Conservation (phyloP, 2,888 invertebrate species). For the Drosophila paranaensis region DNA sequence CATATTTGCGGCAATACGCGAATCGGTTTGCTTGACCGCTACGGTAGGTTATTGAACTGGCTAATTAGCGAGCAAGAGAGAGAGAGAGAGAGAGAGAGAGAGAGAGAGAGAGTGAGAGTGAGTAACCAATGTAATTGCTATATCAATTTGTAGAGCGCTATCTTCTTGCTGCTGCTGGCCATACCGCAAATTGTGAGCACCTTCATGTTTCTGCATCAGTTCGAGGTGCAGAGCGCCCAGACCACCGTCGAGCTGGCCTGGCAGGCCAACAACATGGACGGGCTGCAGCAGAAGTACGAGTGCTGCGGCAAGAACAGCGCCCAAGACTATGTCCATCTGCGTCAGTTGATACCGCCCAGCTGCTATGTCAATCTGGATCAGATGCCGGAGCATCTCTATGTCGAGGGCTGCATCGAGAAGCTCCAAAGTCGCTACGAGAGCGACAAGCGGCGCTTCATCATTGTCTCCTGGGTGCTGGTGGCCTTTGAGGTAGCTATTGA, state of each 20-base stretch:
- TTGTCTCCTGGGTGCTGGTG: slow-evolving; percentile 89
- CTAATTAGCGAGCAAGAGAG: not conserved
- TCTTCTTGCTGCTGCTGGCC: slow-evolving; percentile 89
- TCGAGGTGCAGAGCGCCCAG: slow-evolving; percentile 86
- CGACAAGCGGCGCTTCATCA: slow-evolving; percentile 87
- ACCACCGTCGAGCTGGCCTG: slow-evolving; percentile 86
- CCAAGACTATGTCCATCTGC: slow-evolving; percentile 76
- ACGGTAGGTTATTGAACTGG: slow-evolving; percentile 87
- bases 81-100: not conserved
- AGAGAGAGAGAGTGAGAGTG: not conserved
- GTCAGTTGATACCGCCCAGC: slow-evolving; percentile 69
- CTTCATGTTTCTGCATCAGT: slow-evolving; percentile 88
- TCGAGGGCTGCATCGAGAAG: slow-evolving; percentile 74
- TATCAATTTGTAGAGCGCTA: slow-evolving; percentile 87
- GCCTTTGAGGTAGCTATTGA: slow-evolving; percentile 88
- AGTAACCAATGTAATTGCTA: not conserved
- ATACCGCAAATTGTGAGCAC: slow-evolving; percentile 90
- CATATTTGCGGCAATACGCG: slow-evolving; percentile 94
- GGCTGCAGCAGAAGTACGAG: slow-evolving; percentile 74
- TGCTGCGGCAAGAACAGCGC: slow-evolving; percentile 83
- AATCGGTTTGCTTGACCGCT: slow-evolving; percentile 94
- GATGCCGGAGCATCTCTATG: slow-evolving; percentile 54
- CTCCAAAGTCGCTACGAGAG: slow-evolving; percentile 71
- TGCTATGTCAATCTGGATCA: slow-evolving; percentile 71
- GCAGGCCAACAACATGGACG: slow-evolving; percentile 81